Conservation (phyloP, 2,113 vertebrate species). For the Sphaerodactylus townsendi region DNA sequence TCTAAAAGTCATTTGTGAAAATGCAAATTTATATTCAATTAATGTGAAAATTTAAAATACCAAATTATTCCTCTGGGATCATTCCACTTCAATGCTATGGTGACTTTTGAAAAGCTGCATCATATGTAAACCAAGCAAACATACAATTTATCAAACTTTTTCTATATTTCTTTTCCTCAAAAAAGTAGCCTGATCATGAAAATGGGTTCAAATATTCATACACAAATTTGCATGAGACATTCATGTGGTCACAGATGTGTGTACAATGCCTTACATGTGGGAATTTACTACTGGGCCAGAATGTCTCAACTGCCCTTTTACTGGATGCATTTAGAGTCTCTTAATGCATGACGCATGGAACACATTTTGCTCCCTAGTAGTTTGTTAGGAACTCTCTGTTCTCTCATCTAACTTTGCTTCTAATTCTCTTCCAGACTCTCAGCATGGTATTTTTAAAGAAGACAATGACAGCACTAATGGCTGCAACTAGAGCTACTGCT, state of each 20-base stretch:
- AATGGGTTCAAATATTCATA: neutral
- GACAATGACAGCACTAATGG: slow-evolving; percentile 22
- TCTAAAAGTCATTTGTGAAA: neutral
- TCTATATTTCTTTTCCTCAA: neutral
- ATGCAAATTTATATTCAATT: neutral
- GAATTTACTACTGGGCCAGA: neutral
- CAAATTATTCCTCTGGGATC: neutral
- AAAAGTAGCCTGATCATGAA: neutral
- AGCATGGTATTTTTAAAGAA: slow-evolving; percentile 27
- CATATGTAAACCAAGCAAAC: neutral
- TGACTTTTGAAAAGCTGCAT: neutral
- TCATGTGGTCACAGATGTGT: neutral
- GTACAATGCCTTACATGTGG: neutral
- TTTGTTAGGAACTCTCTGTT: slow-evolving; percentile 20
- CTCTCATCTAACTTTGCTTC: slow-evolving; percentile 14
- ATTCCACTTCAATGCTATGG: neutral
- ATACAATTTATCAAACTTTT: neutral
- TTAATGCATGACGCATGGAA: neutral
- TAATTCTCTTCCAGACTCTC: slow-evolving; percentile 14
- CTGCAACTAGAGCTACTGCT: slow-evolving; percentile 33
- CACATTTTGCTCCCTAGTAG: neutral
- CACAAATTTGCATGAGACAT: neutral
- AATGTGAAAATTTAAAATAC: neutral
- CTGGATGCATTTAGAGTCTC: neutral
- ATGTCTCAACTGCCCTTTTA: neutral